These are phyloP conservation scores for Sebastes oblongus DNA, from an alignment of 2,797 vertebrate species.

Conservation along the genomic window DNA sequence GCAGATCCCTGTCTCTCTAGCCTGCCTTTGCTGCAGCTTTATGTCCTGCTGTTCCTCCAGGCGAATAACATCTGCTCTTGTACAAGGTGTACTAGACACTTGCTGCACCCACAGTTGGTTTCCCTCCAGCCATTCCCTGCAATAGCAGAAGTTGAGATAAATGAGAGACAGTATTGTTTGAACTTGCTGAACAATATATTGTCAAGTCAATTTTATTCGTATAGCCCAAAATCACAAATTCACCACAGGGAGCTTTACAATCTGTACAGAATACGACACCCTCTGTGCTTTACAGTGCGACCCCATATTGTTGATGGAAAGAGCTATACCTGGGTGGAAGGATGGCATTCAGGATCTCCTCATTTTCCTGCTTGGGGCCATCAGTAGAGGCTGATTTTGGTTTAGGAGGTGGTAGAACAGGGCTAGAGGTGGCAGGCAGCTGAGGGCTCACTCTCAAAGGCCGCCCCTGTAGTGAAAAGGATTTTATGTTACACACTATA, in stretches of 20 bases:
- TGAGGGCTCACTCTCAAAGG: constrained; percentile 77
- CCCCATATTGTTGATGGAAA: background rate
- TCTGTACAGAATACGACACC: no score
- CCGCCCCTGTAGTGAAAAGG: constrained; percentile 71
- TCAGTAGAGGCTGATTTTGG: constrained; percentile 72
- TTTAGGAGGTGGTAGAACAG: constrained; percentile 84
- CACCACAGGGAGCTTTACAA: no score
- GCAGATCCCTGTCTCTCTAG: constrained; percentile 91
- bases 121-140: constrained; percentile 89
- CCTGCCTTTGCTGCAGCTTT: constrained; percentile 89
- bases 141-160: background rate
- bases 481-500: background rate
- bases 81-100: constrained; percentile 89
- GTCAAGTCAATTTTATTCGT: no score
- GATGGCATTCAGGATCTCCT: constrained; percentile 89
- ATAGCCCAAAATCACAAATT: no score
- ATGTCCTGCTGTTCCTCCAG: constrained; percentile 89
- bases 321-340: constrained; percentile 88
- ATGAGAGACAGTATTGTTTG: background rate
- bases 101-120: constrained; percentile 90
- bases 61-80: constrained; percentile 87
- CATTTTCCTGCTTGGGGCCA: constrained; percentile 76
- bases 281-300: no score
- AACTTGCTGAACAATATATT: background rate
- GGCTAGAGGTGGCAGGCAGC: constrained; percentile 55